Base-by-base conservation (phyloP, 2,797 vertebrate species). In the Coendou prehensilis region DNA sequence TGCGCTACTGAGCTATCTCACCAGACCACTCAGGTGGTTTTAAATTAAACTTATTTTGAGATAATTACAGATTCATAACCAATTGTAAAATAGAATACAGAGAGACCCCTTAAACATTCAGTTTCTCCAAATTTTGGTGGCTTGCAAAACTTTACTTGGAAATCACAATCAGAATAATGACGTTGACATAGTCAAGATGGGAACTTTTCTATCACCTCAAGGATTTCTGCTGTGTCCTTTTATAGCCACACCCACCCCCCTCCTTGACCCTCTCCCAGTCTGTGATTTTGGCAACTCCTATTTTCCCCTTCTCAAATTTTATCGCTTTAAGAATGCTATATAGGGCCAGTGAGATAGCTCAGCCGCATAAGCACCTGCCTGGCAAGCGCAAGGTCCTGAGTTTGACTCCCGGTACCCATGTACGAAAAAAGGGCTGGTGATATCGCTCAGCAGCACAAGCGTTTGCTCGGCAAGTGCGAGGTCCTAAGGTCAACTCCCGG, bases 1-100 rank as follows among this genome's bases (percentile, higher is more conserved):
- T 41, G 2, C 37, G 37, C 37, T 2, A 2, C 37, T 41, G 37
- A 41, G 37, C 37, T 41, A 41, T 41, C 37, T 41, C 37, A 41
- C 37, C 37, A 41, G 37, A 41, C 10, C 33, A 64, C 33, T 57
- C 20, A 76, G 9, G 11, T 57, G n/a, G 75, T 89, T 89, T 85
- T 79, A 87, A 84, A 83, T 59, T 63, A 87, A 83, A 54, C 30
- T 69, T 89, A 91, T 64, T 84, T 95, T 87, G 71, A 47, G 41
- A 78, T 91, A 76, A 71, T 83, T 85, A 9, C 78, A 79, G 63
- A 54, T 87, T 75, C 23, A 37, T n/a, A 50, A 80, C 20, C 33
- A 87, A 37, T 63, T 89, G 4, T 87, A 52, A 92, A 50, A 76
- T 47, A 17, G 41, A 67, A 61, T 79, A 41, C 9, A 54, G 45